Evolutionary conservation across 2,113 vertebrate genomes (phyloP).

Genomic region (Potamarius usumacintae): DNA sequence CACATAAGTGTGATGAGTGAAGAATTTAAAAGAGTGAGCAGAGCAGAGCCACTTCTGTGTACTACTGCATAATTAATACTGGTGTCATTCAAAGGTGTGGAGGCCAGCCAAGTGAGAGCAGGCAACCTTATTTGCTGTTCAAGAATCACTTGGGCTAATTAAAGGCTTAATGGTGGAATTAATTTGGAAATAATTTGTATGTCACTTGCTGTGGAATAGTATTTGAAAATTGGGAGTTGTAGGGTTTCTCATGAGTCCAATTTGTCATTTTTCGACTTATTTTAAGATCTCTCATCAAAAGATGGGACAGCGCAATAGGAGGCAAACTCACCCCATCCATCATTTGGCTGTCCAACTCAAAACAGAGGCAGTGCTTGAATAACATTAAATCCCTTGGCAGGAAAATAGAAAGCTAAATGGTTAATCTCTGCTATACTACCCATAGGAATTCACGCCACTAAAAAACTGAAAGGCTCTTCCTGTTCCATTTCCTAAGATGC

Average conservation of each 20-base stretch:
- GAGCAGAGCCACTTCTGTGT: constrained; percentile 5
- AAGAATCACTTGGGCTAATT: constrained; percentile 56
- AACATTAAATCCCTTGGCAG: background rate
- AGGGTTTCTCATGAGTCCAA: constrained; percentile 17
- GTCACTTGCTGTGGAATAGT: constrained; percentile 50
- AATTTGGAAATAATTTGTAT: constrained; percentile 55
- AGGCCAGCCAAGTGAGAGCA: constrained; percentile 30
- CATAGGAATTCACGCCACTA: background rate
- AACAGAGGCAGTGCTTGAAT: background rate
- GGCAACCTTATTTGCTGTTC: constrained; percentile 48
- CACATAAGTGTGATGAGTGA: background rate
- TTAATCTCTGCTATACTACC: background rate
- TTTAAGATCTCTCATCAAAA: constrained; percentile 47
- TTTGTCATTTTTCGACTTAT: constrained; percentile 37
- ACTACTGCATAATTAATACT: constrained; percentile 44
- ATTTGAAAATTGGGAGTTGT: constrained; percentile 20
- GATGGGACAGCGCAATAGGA: constrained; percentile 29
- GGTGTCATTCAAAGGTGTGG: constrained; percentile 24
- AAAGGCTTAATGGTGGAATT: constrained; percentile 57
- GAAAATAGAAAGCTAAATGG: background rate
- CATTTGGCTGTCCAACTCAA: constrained; percentile 32
- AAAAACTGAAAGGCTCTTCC: background rate
- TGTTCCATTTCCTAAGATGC: background rate
- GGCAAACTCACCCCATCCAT: constrained; percentile 44
- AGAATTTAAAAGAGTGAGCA: constrained; percentile 1